Evolutionary conservation across 1,140 invertebrate species (phyloP), one percentile per base, ranked within the genome.

Genomic region (Heliothis virescens): DNA sequence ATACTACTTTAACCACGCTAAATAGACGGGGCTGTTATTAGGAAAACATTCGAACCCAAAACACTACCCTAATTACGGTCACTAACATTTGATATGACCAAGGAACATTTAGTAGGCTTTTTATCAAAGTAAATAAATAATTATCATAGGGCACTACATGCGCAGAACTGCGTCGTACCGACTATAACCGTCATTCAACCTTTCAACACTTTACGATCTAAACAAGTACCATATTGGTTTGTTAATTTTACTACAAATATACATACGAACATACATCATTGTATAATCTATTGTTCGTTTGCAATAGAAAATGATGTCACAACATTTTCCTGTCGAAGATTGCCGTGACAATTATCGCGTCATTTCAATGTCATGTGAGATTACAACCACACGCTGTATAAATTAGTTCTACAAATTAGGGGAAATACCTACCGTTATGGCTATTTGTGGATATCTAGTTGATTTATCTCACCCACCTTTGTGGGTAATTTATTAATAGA

Each of bases 201-300:
- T 41, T 41, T 16, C 16, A 65, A 18, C 41, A 16, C n/a, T 15
- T 57, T 47, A 65, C 34, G 34, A 41, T 41, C 34, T 41, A 41
- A 41, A 41, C 5, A 41, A 41, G 34, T 0, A 41, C n/a, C 41
- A 0, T 16, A 47, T 34, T 47, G 13, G 5, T 7, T 26, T 55
- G 50, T 16, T 5, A 34, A 72, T 55, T 55, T 55, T 59, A 57
- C 50, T 47, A 75, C 29, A 55, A 50, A 80, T 67, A 75, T n/a
- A 41, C 34, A 41, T 7, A 41, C 2, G 21, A 26, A 26, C 34
- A 41, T 41, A 67, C 34, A 65, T 65, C 48, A 72, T 62, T 65
- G 29, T 47, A 63, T 63, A 73, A 13, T 41, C 18, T 65, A 65
- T 65, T 65, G 41, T 48, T 48, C 34, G n/a, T 65, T 48, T 65